Percentiles rank a stretch among this genome's conserved stretches.
These are phyloP conservation scores for Plecturocebus donacophilus DNA, from an alignment of 2,113 vertebrate species.

Conservation along the genomic window DNA sequence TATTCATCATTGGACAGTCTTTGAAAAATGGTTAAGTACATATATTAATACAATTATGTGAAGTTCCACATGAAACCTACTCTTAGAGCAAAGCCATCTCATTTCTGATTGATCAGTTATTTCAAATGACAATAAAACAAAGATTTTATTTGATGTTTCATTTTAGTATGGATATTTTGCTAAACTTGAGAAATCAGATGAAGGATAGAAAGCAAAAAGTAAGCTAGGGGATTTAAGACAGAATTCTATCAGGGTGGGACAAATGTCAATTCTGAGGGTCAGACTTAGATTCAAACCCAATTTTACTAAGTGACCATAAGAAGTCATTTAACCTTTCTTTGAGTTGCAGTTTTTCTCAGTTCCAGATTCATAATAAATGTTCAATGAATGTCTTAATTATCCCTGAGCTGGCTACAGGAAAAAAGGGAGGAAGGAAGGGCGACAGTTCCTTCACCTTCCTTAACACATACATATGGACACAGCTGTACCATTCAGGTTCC, in stretches of 20 bases:
- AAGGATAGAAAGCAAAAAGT: not conserved
- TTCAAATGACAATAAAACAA: conserved; percentile 31
- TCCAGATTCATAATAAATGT: not conserved
- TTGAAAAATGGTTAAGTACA: not conserved
- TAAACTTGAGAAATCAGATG: not conserved
- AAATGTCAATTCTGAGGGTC: not conserved
- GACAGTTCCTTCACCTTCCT: not conserved
- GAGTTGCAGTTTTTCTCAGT: not conserved
- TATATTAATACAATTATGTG: not conserved
- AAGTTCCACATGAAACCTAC: not conserved
- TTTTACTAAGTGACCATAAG: not conserved
- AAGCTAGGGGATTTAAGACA: not conserved
- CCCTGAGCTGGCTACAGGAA: not conserved
- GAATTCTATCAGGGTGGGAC: not conserved
- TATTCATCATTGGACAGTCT: not conserved
- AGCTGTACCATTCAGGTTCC: not conserved
- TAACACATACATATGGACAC: not conserved
- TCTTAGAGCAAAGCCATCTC: not conserved
- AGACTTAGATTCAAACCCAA: not conserved
- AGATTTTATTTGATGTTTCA: not conserved
- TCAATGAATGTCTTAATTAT: not conserved
- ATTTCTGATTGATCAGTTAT: not conserved
- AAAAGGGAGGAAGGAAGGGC: not conserved
- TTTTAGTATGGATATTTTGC: not conserved
- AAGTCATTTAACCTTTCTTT: conserved; percentile 18